Conservation (phyloP, 2,797 vertebrate genomes). For the Eleutherodactylus coqui region DNA sequence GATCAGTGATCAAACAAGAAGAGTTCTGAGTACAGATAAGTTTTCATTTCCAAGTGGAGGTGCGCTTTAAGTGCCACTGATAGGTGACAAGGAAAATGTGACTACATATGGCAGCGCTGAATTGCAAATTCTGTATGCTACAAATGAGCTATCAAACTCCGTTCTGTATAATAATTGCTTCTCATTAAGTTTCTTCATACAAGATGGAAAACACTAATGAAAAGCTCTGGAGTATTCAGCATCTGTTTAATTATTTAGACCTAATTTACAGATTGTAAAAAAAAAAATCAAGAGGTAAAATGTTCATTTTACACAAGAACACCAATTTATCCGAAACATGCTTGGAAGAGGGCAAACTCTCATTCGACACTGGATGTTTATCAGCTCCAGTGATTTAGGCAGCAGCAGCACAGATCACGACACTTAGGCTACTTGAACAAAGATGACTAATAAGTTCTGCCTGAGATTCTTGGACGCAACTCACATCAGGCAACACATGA, state of each 20-base stretch:
- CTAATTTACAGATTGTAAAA: neutral
- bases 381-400: neutral
- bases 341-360: neutral
- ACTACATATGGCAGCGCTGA: neutral
- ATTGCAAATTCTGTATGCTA: neutral
- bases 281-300: neutral
- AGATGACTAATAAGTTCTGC: too few species aligned
- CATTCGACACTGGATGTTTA: neutral
- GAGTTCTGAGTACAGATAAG: too few species aligned
- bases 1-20: too few species aligned
- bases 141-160: neutral
- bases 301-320: neutral
- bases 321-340: neutral
- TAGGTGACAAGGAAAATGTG: neutral
- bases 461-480: too few species aligned
- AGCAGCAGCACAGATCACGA: neutral
- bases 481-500: too few species aligned
- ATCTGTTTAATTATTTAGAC: constrained; percentile 14
- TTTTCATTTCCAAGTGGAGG: too few species aligned
- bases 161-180: constrained; percentile 1
- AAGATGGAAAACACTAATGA: neutral
- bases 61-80: too few species aligned
- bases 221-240: neutral
- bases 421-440: too few species aligned
- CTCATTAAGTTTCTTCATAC: neutral